Base-by-base conservation (phyloP, 2,113 vertebrate genomes). In the Petroica traversi region DNA sequence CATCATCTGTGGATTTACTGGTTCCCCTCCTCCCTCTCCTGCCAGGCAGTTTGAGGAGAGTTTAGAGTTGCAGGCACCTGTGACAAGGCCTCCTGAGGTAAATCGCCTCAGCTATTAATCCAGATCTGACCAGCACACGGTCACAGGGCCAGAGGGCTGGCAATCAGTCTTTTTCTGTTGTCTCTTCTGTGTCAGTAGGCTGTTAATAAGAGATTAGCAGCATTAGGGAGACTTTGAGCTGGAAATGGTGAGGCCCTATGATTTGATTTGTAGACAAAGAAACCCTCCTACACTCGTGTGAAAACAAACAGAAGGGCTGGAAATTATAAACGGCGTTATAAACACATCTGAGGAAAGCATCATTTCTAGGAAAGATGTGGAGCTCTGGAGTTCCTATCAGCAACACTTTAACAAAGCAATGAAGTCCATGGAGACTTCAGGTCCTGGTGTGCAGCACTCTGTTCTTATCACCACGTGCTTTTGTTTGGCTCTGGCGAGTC, bases 91-190 rank as follows among this genome's bases (percentile, higher is more conserved):
- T 95, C 94, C 84, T 81, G 81, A 92, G 90, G 92, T 85, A 97
- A 97, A 97, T 97, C 95, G n/a, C 84, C 93, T 97, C 95, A 95
- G 23, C 79, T 28, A 59, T 94, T 96, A 96, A 97, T 97, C 97
- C 96, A 94, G 92, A 84, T 96, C 92, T 92, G 96, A 94, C 66
- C 49, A 41, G 72, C 69, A 63, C 78, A 57, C 45, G 54, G 96
- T 96, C 95, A 95, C 81, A 95, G 91, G 93, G 95, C 75, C 92
- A 96, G 63, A 68, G 90, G 62, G 75, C 92, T 91, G 91, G 81
- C 92, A 83, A 33, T 78, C 91, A 91, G 71, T 64, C 85, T 92
- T 88, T 89, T 85, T 64, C 89, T 93, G 93, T 71, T 38, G 93
- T 87, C 72, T 95, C 91, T 96, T 96, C 90, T 96, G 57, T 74